Conservation (phyloP, 2,113 vertebrate genomes). For the Passer domesticus region DNA sequence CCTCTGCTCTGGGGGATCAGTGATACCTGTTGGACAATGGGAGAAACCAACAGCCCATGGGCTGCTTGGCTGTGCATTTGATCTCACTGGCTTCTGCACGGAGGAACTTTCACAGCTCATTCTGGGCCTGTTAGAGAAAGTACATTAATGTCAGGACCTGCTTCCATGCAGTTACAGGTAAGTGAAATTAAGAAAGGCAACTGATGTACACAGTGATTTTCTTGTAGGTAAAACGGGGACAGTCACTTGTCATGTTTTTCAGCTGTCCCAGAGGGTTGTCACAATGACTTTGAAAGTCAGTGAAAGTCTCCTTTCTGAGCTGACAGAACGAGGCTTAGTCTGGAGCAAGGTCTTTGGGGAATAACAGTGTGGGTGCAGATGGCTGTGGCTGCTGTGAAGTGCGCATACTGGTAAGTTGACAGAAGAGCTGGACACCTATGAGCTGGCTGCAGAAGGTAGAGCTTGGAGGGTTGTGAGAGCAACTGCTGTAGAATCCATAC, state of each 20-base stretch:
- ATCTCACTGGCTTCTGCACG: background rate
- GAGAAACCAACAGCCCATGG: fast-evolving
- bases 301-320: background rate
- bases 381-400: background rate
- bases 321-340: background rate
- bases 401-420: fast-evolving
- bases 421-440: background rate
- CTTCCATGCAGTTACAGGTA: background rate
- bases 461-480: fast-evolving
- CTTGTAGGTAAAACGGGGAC: background rate
- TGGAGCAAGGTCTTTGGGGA: background rate
- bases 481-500: background rate
- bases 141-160: background rate
- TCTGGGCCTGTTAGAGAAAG: background rate
- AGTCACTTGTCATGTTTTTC: background rate
- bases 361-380: fast-evolving
- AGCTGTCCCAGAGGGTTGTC: background rate
- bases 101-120: fast-evolving
- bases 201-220: background rate
- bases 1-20: background rate
- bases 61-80: background rate
- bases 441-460: background rate
- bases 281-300: background rate
- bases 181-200: background rate
- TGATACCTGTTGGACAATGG: fast-evolving